These are phyloP conservation scores for Sebastes vulpes DNA, from an alignment of 2,797 vertebrate genomes.

Conservation along the genomic window DNA sequence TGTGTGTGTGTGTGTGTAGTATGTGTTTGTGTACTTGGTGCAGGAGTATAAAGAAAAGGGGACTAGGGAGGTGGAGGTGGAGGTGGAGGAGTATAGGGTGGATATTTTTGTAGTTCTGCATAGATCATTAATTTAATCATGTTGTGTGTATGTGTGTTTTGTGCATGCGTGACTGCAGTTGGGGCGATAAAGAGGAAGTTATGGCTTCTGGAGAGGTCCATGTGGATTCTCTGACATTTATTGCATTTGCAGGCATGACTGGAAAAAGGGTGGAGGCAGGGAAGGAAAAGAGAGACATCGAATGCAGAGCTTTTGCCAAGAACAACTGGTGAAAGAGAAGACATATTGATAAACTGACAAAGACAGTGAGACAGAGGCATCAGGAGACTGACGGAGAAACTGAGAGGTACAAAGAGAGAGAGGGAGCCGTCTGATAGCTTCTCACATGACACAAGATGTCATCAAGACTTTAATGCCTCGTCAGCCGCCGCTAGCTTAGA, in stretches of 20 bases:
- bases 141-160: not conserved
- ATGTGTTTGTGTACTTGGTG: not conserved
- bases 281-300: not conserved
- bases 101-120: slow-evolving; percentile 19
- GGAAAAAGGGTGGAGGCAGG: not conserved
- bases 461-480: not conserved
- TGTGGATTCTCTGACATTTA: not conserved
- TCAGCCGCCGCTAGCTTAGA: not conserved
- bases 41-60: not conserved
- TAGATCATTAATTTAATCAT: not conserved
- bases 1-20: not conserved
- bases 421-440: not conserved
- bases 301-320: not conserved
- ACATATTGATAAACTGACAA: slow-evolving; percentile 24
- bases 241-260: not conserved
- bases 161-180: not conserved
- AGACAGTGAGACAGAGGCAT: not conserved
- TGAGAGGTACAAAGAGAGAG: not conserved
- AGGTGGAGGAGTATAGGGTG: not conserved
- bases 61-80: not conserved
- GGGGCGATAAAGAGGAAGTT: slow-evolving; percentile 6
- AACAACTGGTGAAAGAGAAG: not conserved
- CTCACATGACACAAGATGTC: not conserved
- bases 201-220: not conserved
- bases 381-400: not conserved